Conservation (phyloP, 2,797 vertebrate genomes). For the Acomys russatus region DNA sequence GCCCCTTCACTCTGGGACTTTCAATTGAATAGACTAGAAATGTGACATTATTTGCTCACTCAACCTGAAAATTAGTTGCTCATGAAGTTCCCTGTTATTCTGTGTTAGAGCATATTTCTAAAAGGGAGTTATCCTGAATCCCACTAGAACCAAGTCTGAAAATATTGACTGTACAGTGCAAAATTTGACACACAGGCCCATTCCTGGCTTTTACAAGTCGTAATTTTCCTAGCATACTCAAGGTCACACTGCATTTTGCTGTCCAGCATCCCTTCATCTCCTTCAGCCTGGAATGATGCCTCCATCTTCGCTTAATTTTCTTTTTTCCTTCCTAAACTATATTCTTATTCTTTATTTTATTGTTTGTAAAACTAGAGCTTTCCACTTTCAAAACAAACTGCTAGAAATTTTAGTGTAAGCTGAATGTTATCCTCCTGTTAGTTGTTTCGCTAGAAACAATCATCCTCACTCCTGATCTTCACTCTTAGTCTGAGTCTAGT, state of each 20-base stretch:
- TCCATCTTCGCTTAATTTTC: background rate
- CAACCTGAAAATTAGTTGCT: background rate
- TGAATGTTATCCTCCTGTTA: background rate
- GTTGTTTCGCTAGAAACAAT: background rate
- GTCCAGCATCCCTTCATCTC: background rate
- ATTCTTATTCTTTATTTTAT: background rate
- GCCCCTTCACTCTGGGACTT: background rate
- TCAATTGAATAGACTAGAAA: background rate
- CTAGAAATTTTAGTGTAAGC: background rate
- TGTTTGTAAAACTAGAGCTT: background rate
- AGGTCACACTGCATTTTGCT: background rate
- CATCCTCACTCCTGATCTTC: background rate
- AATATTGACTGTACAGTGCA: background rate
- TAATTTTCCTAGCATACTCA: background rate
- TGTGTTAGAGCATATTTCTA: background rate
- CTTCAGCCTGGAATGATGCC: background rate
- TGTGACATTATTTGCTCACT: conserved; percentile 29
- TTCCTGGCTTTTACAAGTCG: background rate
- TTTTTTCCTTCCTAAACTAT: background rate
- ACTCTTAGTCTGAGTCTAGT: background rate
- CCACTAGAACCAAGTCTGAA: background rate
- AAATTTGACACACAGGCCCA: background rate
- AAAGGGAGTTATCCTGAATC: background rate
- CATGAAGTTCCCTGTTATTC: background rate
- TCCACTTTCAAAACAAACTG: background rate